phyloP scores from a whole-genome alignment of 2,888 invertebrate genomes.

The Amphimallon solstitiale region DNA sequence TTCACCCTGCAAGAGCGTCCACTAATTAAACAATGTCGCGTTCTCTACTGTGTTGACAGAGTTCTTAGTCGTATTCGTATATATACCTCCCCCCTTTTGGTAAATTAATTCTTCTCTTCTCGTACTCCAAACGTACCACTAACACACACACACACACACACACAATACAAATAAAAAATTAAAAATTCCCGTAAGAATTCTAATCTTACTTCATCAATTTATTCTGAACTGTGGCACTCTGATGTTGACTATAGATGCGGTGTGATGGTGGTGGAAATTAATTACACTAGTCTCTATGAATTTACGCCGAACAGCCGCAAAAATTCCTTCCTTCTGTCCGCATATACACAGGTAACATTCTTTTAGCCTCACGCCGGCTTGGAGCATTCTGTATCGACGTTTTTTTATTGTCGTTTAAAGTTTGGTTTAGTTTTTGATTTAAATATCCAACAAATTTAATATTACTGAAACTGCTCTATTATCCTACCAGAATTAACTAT shows the following conservation, averaged over 20 bases:
- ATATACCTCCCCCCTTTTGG: conserved; percentile 22
- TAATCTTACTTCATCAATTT: conserved; percentile 28
- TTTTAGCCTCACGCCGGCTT: not conserved
- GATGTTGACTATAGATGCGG: not conserved
- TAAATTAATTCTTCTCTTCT: conserved; percentile 36
- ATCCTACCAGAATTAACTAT: too few species aligned
- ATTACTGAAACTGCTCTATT: too few species aligned
- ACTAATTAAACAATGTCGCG: conserved; percentile 62
- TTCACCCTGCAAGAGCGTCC: conserved; percentile 57
- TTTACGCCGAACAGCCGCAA: conserved; percentile 16
- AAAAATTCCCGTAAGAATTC: conserved; percentile 29
- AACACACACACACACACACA: not conserved
- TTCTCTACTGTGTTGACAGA: conserved; percentile 39
- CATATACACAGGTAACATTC: conserved; percentile 4
- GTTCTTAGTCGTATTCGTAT: conserved; percentile 31
- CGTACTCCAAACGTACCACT: not conserved
- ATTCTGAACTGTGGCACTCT: not conserved
- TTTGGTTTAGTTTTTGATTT: too few species aligned
- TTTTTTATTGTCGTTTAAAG: too few species aligned
- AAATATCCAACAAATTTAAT: too few species aligned
- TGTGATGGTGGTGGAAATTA: conserved; percentile 3
- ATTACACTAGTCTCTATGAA: conserved; percentile 7
- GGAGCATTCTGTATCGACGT: not conserved
- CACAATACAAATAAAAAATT: conserved; percentile 28
- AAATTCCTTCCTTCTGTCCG: conserved; percentile 1